phyloP scores from a whole-genome alignment of 2,888 invertebrate genomes.

The Emesis castigata region DNA sequence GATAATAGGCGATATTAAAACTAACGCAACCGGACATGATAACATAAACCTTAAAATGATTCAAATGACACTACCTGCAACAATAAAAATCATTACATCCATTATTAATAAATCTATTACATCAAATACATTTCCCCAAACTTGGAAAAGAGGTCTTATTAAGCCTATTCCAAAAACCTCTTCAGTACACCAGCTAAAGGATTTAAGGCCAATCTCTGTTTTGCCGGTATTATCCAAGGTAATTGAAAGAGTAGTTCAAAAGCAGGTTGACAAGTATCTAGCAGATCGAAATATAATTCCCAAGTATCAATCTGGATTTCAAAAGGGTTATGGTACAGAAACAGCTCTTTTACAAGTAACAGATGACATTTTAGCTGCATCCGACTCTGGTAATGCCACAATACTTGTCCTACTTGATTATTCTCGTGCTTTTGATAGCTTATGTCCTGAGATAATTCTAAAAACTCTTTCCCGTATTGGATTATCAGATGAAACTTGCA shows the following conservation, averaged over 20 bases:
- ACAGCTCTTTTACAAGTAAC: slow-evolving; percentile 35
- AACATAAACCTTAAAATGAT: not conserved
- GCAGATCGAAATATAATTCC: not conserved
- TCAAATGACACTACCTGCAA: not conserved
- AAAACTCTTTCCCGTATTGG: slow-evolving; percentile 13
- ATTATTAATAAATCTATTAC: not conserved
- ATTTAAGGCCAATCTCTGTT: slow-evolving; percentile 59
- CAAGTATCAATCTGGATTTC: not conserved
- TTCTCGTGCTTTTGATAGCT: not conserved
- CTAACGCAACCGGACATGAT: not conserved
- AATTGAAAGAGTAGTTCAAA: not conserved
- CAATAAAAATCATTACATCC: not conserved
- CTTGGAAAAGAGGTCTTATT: not conserved
- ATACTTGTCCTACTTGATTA: not conserved
- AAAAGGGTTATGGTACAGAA: not conserved
- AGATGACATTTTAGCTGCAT: slow-evolving; percentile 28
- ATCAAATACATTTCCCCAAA: not conserved
- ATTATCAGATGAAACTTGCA: slow-evolving; percentile 10
- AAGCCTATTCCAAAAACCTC: slow-evolving; percentile 50
- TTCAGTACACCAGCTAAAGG: slow-evolving; percentile 28
- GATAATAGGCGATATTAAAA: not conserved
- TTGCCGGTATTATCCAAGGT: not conserved
- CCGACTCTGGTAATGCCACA: not conserved
- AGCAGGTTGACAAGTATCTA: not conserved
- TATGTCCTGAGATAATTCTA: not conserved